A percentile compares a stretch with the other conserved stretches of the same genome.
Conservation (phyloP, 2,113 vertebrate genomes). For the Zootoca vivipara region DNA sequence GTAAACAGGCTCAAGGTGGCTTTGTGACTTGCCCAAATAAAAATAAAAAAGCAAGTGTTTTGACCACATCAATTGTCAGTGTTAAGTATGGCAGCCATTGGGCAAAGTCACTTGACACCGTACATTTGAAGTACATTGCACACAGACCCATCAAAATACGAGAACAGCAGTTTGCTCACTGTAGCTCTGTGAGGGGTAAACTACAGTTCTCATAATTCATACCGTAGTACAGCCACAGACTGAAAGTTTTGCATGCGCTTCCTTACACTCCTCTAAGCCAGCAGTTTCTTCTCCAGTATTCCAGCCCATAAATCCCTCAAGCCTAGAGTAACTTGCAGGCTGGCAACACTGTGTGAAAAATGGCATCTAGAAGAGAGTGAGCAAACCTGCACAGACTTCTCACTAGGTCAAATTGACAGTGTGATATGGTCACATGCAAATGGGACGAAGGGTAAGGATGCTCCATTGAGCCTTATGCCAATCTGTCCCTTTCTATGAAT, state of each 20-base stretch:
- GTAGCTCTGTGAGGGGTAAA: too few species aligned
- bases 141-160: too few species aligned
- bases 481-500: background rate
- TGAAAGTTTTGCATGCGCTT: background rate
- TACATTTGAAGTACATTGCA: too few species aligned
- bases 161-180: too few species aligned
- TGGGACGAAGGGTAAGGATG: background rate
- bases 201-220: too few species aligned
- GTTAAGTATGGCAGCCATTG: background rate
- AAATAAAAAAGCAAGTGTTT: background rate
- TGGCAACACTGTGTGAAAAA: background rate
- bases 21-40: background rate
- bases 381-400: background rate
- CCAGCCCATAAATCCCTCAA: background rate
- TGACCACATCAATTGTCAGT: background rate
- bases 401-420: background rate
- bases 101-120: background rate
- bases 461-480: background rate
- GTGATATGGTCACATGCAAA: background rate
- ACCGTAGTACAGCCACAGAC: background rate
- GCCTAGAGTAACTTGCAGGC: background rate
- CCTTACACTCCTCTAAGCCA: background rate
- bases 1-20: background rate
- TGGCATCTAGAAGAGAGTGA: background rate
- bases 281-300: background rate